phyloP scores from a whole-genome alignment of 2,888 invertebrate species.

The Epirrhoe tristata region DNA sequence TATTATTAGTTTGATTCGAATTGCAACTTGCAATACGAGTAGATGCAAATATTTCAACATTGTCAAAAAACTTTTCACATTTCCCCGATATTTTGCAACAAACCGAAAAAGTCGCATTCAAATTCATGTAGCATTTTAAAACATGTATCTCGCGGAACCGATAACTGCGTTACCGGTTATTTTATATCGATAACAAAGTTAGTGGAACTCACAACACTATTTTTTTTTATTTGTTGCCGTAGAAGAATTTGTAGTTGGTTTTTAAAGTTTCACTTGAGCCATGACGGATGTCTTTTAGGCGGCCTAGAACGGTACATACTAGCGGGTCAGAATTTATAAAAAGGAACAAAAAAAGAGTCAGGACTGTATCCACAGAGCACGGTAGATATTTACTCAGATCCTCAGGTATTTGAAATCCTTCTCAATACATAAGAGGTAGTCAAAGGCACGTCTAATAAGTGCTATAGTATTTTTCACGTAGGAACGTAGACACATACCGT shows the following conservation, averaged over 20 bases:
- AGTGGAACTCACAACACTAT: conserved; percentile 13
- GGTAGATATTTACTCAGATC: too few species aligned
- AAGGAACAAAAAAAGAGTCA: too few species aligned
- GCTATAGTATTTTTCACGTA: too few species aligned
- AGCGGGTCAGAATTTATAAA: too few species aligned
- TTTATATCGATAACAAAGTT: conserved; percentile 22
- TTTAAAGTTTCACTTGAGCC: neutral
- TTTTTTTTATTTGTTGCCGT: conserved; percentile 7
- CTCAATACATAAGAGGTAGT: too few species aligned
- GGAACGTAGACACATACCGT: too few species aligned
- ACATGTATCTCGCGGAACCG: conserved; percentile 11
- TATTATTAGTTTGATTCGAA: too few species aligned
- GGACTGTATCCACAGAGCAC: too few species aligned
- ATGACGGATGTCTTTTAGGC: neutral
- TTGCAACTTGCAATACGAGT: neutral
- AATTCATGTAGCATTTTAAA: conserved; percentile 16
- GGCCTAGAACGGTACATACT: too few species aligned
- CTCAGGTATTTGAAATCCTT: too few species aligned
- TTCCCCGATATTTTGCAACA: neutral
- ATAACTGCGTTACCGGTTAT: conserved; percentile 11
- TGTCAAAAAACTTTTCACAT: neutral
- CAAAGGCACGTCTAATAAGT: too few species aligned
- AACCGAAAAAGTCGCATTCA: conserved; percentile 7
- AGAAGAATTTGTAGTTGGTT: neutral
- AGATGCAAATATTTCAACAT: neutral